phyloP scores from a whole-genome alignment of 2,113 vertebrate genomes.

The Acrocephalus arundinaceus region DNA sequence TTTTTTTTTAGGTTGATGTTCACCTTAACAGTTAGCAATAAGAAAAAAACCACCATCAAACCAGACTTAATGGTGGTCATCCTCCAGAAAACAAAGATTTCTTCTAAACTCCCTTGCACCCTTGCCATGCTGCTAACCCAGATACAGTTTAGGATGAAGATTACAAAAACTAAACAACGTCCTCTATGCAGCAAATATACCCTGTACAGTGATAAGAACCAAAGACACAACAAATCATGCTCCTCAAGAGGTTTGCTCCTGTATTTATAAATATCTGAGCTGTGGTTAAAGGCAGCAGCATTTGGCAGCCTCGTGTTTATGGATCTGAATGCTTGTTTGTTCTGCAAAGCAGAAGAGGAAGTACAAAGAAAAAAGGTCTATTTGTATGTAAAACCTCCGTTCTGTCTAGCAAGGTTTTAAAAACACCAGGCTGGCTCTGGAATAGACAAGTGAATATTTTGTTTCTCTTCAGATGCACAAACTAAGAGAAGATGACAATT shows the following conservation, averaged over 20 bases:
- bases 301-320: background rate
- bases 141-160: background rate
- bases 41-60: background rate
- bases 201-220: background rate
- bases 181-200: background rate
- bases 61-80: background rate
- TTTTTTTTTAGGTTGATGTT: background rate
- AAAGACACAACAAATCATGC: background rate
- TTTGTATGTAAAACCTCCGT: background rate
- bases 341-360: background rate
- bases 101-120: background rate
- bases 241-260: background rate
- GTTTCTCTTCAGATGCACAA: background rate
- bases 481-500: background rate
- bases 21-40: background rate
- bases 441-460: background rate
- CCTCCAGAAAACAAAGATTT: background rate
- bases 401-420: background rate
- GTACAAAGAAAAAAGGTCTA: background rate
- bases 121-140: background rate
- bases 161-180: background rate
- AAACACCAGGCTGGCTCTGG: background rate
- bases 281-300: background rate
- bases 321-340: background rate
- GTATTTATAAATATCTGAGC: background rate